phyloP scores from a whole-genome alignment of 2,113 vertebrate species.

The Ptyas mucosa region DNA sequence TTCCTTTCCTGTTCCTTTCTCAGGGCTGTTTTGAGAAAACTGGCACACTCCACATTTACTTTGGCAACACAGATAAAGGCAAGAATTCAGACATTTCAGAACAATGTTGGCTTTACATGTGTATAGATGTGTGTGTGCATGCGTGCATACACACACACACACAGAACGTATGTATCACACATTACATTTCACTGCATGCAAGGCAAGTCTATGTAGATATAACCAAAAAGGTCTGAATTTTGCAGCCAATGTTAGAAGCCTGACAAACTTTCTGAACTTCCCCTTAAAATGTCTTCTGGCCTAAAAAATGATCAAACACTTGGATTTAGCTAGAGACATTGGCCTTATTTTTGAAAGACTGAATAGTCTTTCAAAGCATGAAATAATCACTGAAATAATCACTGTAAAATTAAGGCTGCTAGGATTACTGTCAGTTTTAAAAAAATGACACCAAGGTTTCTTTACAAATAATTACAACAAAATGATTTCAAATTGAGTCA shows the following conservation, averaged over 20 bases:
- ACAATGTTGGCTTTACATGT: constrained; percentile 38
- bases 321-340: constrained; percentile 13
- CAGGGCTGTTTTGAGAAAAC: constrained; percentile 39
- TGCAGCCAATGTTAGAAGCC: not conserved
- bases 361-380: not conserved
- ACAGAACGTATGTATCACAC: not conserved
- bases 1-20: constrained; percentile 55
- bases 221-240: constrained; percentile 8
- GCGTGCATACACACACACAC: not conserved
- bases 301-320: not conserved
- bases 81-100: constrained; percentile 29
- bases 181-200: constrained; percentile 22
- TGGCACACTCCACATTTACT: constrained; percentile 24
- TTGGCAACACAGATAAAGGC: constrained; percentile 28
- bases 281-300: not conserved
- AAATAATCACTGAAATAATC: constrained; percentile 13
- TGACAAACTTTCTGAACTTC: constrained; percentile 15
- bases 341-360: constrained; percentile 19
- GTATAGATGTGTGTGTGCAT: not conserved
- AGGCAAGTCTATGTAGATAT: not conserved
- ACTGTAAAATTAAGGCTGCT: constrained; percentile 11
- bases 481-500: constrained; percentile 4
- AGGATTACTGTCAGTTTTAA: not conserved
- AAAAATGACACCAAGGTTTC: not conserved
- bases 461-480: constrained; percentile 3